phyloP scores from a whole-genome alignment of 2,888 invertebrate genomes.

The Pasiphila rectangulata region DNA sequence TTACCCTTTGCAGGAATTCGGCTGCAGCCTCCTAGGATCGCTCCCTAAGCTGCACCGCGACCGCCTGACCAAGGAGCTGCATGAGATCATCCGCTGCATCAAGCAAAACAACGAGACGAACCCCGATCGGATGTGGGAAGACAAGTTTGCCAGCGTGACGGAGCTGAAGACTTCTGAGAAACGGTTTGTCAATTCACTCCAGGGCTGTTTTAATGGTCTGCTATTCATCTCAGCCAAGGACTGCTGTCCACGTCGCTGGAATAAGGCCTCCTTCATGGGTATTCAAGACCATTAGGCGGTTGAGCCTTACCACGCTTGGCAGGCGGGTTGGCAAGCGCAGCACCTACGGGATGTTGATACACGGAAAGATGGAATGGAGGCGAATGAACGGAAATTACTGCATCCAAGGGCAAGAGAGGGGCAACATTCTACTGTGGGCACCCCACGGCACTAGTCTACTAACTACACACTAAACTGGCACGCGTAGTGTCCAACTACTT shows the following conservation, averaged over 20 bases:
- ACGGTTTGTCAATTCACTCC: slow-evolving; percentile 22
- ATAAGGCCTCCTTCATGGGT: too few relatives aligned
- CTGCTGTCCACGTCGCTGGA: not conserved
- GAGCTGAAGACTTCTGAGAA: slow-evolving; percentile 66
- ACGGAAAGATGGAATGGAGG: too few relatives aligned
- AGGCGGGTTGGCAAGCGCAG: too few relatives aligned
- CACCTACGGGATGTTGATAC: too few relatives aligned
- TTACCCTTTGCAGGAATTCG: slow-evolving; percentile 66
- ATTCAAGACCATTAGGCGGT: too few relatives aligned
- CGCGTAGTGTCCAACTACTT: too few relatives aligned
- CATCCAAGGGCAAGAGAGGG: too few relatives aligned
- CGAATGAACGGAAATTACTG: too few relatives aligned
- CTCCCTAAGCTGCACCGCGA: slow-evolving; percentile 61
- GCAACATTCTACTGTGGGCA: too few relatives aligned
- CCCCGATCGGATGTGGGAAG: slow-evolving; percentile 40
- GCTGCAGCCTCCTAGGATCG: slow-evolving; percentile 62
- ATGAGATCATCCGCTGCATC: slow-evolving; percentile 60
- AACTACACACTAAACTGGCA: too few relatives aligned
- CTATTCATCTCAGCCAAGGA: not conserved
- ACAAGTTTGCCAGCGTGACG: slow-evolving; percentile 63
- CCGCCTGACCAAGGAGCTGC: slow-evolving; percentile 56
- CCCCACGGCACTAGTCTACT: too few relatives aligned
- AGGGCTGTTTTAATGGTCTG: not conserved
- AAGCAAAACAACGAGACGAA: slow-evolving; percentile 55
- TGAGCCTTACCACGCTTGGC: too few relatives aligned